Evolutionary conservation across 2,797 vertebrate genomes (phyloP).

Genomic region (Syngnathus rostellatus): DNA sequence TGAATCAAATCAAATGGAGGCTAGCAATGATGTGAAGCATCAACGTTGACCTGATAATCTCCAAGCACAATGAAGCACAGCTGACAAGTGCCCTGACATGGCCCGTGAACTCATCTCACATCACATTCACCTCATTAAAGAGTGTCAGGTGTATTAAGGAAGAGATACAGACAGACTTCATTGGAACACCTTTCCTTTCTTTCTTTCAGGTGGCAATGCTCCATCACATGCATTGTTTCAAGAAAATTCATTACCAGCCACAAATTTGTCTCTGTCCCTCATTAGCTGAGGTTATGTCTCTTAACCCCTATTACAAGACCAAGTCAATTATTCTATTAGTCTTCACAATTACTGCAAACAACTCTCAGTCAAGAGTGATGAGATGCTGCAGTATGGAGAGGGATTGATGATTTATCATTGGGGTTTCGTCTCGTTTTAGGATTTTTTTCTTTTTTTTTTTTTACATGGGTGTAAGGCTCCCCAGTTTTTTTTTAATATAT

Average conservation of each 20-base stretch:
- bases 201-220: conserved; percentile 24
- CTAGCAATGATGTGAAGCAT: conserved; percentile 44
- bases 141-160: conserved; percentile 48
- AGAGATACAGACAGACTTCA: conserved; percentile 23
- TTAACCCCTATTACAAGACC: conserved; percentile 46
- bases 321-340: conserved; percentile 47
- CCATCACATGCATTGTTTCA: conserved; percentile 35
- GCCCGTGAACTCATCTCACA: conserved; percentile 52
- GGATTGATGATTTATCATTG: not conserved
- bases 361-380: conserved; percentile 18
- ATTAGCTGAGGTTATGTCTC: conserved; percentile 47
- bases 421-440: not conserved
- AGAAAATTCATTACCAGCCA: conserved; percentile 39
- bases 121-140: conserved; percentile 49
- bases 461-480: not conserved
- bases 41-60: conserved; percentile 61
- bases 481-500: too few relatives aligned
- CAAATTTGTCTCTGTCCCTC: conserved; percentile 41
- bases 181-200: conserved; percentile 9
- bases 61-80: conserved; percentile 48
- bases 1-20: conserved; percentile 55
- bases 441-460: not conserved
- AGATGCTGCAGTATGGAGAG: not conserved
- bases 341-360: conserved; percentile 40
- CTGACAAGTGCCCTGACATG: conserved; percentile 57